These are phyloP conservation scores for Hemiscyllium ocellatum DNA, from an alignment of 2,113 vertebrate genomes.

Conservation along the genomic window DNA sequence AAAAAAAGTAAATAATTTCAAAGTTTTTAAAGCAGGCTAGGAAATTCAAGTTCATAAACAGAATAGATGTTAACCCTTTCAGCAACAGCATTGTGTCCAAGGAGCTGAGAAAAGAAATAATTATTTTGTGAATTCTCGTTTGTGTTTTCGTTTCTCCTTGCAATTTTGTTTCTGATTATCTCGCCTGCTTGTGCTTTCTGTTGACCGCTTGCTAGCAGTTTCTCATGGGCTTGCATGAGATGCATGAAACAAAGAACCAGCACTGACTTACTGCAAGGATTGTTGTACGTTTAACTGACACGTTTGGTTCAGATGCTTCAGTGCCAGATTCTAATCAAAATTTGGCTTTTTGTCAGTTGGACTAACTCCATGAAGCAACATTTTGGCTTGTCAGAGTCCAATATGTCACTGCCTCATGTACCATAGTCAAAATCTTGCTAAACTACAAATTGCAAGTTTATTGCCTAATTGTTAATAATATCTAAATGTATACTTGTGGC, in stretches of 20 bases:
- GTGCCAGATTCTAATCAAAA: not conserved
- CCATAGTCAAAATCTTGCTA: not conserved
- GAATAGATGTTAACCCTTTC: not conserved
- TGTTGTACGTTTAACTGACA: not conserved
- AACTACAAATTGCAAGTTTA: conserved; percentile 16
- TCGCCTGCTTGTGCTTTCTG: not conserved
- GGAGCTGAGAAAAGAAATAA: not conserved
- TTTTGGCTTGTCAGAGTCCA: not conserved
- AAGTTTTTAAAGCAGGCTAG: not conserved
- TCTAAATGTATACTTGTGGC: not conserved
- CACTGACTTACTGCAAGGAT: not conserved
- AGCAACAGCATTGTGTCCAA: not conserved
- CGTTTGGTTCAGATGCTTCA: not conserved
- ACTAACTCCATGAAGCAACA: not conserved
- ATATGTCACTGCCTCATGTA: not conserved
- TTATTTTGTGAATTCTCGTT: not conserved
- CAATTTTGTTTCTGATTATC: not conserved
- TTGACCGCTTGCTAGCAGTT: not conserved
- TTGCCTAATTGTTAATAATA: not conserved
- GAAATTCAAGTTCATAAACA: not conserved
- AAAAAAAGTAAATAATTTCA: not conserved
- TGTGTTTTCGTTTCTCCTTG: not conserved
- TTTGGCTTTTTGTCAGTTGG: conserved; percentile 2
- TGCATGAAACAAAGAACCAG: not conserved
- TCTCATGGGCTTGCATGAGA: not conserved